phyloP scores from a whole-genome alignment of 2,888 invertebrate species.

The Hymenopus coronatus region DNA sequence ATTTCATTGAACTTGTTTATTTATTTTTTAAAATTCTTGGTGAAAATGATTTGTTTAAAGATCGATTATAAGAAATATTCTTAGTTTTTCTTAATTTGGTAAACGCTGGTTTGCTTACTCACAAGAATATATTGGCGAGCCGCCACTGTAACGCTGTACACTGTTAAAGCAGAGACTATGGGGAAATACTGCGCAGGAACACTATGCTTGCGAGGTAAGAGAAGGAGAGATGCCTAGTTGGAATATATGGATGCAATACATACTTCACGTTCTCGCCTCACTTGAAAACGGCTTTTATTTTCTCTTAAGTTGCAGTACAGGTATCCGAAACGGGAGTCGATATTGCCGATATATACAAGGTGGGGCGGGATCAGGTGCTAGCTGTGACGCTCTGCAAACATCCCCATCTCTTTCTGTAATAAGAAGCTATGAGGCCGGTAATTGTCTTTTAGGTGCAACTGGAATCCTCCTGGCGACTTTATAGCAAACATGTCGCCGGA shows the following conservation, averaged over 20 bases:
- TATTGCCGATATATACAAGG: slow-evolving; percentile 6
- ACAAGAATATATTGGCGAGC: too few relatives aligned
- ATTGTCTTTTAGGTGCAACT: slow-evolving; percentile 16
- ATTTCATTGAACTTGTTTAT: too few relatives aligned
- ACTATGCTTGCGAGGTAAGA: background rate
- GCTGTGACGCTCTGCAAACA: background rate
- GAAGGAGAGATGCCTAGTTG: background rate
- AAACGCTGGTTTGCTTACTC: too few relatives aligned
- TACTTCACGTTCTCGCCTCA: slow-evolving; percentile 1
- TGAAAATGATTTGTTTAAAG: too few relatives aligned
- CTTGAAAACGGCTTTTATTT: background rate
- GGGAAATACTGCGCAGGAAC: too few relatives aligned
- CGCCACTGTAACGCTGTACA: too few relatives aligned
- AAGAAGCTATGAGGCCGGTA: slow-evolving; percentile 17
- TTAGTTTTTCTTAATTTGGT: too few relatives aligned
- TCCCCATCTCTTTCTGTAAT: slow-evolving; percentile 2
- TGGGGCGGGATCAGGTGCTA: slow-evolving; percentile 18
- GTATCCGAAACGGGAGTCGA: background rate
- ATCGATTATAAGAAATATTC: too few relatives aligned
- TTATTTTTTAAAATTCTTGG: too few relatives aligned
- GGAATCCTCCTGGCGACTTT: background rate
- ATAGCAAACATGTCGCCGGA: background rate
- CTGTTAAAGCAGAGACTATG: too few relatives aligned
- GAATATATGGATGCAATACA: slow-evolving; percentile 9
- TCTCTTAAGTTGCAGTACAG: background rate